A percentile compares a stretch with the other conserved stretches of the same genome.
Evolutionary conservation across 2,797 vertebrate species (phyloP).

Genomic region (Trachurus trachurus): DNA sequence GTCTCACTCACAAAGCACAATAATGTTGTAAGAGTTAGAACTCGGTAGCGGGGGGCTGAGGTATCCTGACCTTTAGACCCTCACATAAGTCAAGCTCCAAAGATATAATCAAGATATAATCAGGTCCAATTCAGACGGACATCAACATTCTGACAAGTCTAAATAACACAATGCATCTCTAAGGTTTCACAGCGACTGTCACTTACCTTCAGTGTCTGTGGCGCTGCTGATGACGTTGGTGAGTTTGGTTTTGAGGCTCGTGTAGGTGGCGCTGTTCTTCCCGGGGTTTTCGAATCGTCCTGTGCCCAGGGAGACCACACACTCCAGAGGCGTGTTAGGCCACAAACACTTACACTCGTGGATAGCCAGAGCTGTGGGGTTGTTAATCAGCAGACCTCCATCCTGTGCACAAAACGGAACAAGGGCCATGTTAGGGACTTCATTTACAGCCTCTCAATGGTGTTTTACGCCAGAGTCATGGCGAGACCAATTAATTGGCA

Average conservation of each 20-base stretch:
- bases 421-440: conserved; percentile 25
- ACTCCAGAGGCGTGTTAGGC: conserved; percentile 92
- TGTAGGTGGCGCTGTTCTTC: conserved; percentile 87
- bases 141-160: neutral
- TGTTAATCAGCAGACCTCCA: conserved; percentile 96
- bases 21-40: neutral
- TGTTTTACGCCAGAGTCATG: conserved; percentile 35
- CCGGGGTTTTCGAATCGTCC: conserved; percentile 89
- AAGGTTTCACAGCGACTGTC: neutral
- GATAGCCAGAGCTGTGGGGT: conserved; percentile 94
- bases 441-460: conserved; percentile 23
- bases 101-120: neutral
- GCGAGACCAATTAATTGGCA: conserved; percentile 50
- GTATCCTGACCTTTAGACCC: neutral
- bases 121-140: no score
- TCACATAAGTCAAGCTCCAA: neutral
- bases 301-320: conserved; percentile 94
- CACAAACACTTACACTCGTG: conserved; percentile 96
- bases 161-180: neutral
- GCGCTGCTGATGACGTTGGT: conserved; percentile 96
- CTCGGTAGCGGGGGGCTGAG: no score
- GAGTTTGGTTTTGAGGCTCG: conserved; percentile 95
- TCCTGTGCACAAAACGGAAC: conserved; percentile 86
- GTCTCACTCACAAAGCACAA: no score
- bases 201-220: conserved; percentile 96